Base-by-base conservation (phyloP, 1,140 invertebrate species). In the Tetranychus cinnabarinus region DNA sequence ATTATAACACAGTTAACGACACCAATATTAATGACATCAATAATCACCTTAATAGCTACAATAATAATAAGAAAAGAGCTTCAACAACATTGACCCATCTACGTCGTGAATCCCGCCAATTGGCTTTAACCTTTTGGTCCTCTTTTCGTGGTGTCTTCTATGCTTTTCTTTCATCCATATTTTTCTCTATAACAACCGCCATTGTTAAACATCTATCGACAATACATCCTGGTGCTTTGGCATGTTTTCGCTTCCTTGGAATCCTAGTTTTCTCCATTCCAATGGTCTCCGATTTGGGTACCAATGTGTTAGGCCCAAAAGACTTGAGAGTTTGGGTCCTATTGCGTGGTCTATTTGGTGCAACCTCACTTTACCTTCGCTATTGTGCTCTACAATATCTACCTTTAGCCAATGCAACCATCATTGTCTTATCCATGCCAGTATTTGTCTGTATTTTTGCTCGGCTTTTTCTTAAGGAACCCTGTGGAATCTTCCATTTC, bases 101-200 rank as follows among this genome's bases (percentile, higher is more conserved):
- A 8, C n/a, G 50, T n/a, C 50, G 50, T n/a, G 31, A 23, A n/a
- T 52, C 50, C 5, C 50, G 50, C 8, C 50, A 52, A 52, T 31
- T 52, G n/a, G 50, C 31, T 2, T n/a, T 52, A 13, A n/a, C 55
- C 10, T 34, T 36, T 15, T 56, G 55, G 55, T n/a, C 34, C 8
- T 47, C 45, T 10, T 59, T 59, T 37, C 39, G 46, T n/a, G 59
- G 59, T 48, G 15, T 60, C 13, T 60, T 60, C 36, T 60, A 63
- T 12, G 46, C 63, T 15, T 45, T 64, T 34, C 13, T 62, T 31
- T 88, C 86, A 5, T 87, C 85, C 7, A 71, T 89, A 8, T 88
- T 88, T 68, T 90, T 89, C 69, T 89, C 87, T 2, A 73, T 90
- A 42, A 87, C 84, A 68, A 87, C 86, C 34, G 84, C 88, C 2